These are phyloP conservation scores for Periophthalmus magnuspinnatus DNA, from an alignment of 2,797 vertebrate species.

Conservation along the genomic window DNA sequence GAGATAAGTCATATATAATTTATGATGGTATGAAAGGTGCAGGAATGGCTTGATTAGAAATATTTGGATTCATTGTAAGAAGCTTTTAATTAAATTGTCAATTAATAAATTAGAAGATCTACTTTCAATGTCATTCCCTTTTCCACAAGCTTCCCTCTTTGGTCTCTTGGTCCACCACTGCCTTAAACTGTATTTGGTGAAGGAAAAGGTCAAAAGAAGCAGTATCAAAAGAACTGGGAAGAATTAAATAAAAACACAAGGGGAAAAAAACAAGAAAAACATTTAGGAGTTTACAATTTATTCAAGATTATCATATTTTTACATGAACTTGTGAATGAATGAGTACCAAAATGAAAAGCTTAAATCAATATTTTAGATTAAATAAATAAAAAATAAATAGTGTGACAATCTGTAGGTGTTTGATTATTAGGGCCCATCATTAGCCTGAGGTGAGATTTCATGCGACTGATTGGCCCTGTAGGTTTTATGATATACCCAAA, in stretches of 20 bases:
- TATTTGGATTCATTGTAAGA: background rate
- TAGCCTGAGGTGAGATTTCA: background rate
- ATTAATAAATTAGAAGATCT: too few species aligned
- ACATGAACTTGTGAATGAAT: conserved; percentile 43
- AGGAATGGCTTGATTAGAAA: background rate
- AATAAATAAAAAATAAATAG: conserved; percentile 62
- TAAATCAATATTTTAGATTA: conserved; percentile 21
- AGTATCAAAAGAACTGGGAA: background rate
- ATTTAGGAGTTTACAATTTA: conserved; percentile 59
- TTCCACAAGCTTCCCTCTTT: background rate
- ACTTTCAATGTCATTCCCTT: too few species aligned
- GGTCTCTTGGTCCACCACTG: background rate
- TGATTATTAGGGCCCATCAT: background rate
- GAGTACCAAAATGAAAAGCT: conserved; percentile 13
- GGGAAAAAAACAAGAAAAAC: conserved; percentile 19
- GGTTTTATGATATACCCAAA: background rate
- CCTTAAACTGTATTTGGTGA: background rate
- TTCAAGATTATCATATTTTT: conserved; percentile 45
- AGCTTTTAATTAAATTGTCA: background rate
- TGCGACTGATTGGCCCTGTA: background rate
- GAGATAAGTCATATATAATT: too few species aligned
- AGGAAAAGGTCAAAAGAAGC: background rate
- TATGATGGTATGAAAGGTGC: too few species aligned
- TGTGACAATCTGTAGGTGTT: conserved; percentile 15
- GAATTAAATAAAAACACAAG: conserved; percentile 11